A percentile compares a stretch with the other conserved stretches of the same genome.
phyloP scores from a whole-genome alignment of 2,113 vertebrate species.

The Tupaia tana region DNA sequence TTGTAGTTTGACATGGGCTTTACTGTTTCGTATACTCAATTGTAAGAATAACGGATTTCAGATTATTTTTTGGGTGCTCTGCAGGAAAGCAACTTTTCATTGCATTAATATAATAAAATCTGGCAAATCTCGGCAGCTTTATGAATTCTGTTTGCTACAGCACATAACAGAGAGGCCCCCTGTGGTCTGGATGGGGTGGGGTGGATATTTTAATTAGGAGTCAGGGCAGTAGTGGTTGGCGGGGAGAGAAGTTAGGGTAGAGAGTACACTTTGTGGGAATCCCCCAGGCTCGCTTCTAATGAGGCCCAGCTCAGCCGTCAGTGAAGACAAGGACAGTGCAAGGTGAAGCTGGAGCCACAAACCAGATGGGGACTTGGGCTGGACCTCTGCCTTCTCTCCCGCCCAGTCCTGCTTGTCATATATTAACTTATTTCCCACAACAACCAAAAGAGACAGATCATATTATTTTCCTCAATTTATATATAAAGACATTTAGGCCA shows the following conservation, averaged over 20 bases:
- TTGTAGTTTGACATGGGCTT: neutral
- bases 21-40: neutral
- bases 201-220: neutral
- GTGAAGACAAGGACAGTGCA: neutral
- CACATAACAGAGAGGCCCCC: neutral
- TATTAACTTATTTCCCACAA: neutral
- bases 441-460: neutral
- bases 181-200: neutral
- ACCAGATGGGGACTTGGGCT: neutral
- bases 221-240: neutral
- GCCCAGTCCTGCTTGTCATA: neutral
- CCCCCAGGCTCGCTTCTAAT: no score
- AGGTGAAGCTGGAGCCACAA: neutral
- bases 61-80: constrained; percentile 27
- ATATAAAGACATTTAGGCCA: neutral
- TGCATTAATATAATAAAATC: constrained; percentile 8
- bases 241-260: neutral
- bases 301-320: neutral
- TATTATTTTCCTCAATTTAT: neutral
- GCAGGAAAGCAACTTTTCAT: neutral
- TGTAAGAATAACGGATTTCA: neutral
- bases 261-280: neutral
- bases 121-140: neutral
- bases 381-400: neutral
- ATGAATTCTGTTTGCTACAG: constrained; percentile 9